These are phyloP conservation scores for Trigoniulus corallinus DNA, from an alignment of 1,140 invertebrate genomes.

Conservation along the genomic window DNA sequence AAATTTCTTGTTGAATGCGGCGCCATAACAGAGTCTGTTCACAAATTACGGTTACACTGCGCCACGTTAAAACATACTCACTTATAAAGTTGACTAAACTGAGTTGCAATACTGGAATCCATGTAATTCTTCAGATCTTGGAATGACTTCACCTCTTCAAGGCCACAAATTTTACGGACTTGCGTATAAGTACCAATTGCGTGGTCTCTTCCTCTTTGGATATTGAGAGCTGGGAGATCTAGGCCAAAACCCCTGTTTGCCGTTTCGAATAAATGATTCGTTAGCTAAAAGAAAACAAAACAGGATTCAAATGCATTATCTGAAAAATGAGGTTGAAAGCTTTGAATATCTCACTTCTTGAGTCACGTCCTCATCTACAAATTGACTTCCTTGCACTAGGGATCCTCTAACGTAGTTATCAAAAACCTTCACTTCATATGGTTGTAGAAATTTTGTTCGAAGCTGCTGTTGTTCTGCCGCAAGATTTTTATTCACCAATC, in stretches of 20 bases:
- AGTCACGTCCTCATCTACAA: not conserved
- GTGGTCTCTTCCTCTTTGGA: slow-evolving; percentile 28
- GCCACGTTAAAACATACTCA: slow-evolving; percentile 23
- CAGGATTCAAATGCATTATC: too few relatives aligned
- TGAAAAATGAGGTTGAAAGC: too few relatives aligned
- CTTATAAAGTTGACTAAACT: slow-evolving; percentile 23
- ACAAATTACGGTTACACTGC: too few relatives aligned
- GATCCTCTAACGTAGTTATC: not conserved
- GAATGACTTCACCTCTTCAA: slow-evolving; percentile 8
- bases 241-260: slow-evolving; percentile 39
- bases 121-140: slow-evolving; percentile 9
- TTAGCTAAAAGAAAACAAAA: too few relatives aligned
- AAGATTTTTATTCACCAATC: too few relatives aligned
- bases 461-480: too few relatives aligned
- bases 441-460: not conserved
- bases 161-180: slow-evolving; percentile 13
- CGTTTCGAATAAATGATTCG: slow-evolving; percentile 85
- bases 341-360: not conserved
- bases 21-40: too few relatives aligned
- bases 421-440: not conserved
- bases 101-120: slow-evolving; percentile 6
- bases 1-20: too few relatives aligned
- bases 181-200: slow-evolving; percentile 16
- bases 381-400: not conserved
- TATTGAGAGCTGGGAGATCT: slow-evolving; percentile 25